These are phyloP conservation scores for Blomia tropicalis DNA, from an alignment of 2,888 invertebrate genomes.

Conservation along the genomic window DNA sequence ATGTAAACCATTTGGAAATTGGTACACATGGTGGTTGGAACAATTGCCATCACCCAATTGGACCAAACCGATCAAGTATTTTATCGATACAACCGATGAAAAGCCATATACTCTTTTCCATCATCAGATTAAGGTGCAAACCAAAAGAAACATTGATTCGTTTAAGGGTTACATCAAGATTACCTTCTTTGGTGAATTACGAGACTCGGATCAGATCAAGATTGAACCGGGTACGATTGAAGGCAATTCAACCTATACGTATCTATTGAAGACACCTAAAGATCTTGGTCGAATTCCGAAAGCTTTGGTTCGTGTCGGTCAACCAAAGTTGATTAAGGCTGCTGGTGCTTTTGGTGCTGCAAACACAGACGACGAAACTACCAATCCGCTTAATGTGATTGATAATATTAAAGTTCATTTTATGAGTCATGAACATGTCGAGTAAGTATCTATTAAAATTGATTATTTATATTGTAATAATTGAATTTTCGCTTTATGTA, in stretches of 20 bases:
- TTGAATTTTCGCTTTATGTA: background rate
- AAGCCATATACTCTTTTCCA: background rate
- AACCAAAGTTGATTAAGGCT: background rate
- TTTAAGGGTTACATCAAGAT: background rate
- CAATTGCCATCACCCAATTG: slow-evolving; percentile 36
- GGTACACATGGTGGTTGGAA: slow-evolving; percentile 14
- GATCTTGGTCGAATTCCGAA: slow-evolving; percentile 15
- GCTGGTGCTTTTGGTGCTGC: background rate
- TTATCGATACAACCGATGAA: background rate
- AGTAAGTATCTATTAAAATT: background rate
- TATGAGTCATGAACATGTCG: background rate
- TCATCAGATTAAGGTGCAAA: background rate
- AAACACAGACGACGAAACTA: background rate
- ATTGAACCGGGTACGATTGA: background rate
- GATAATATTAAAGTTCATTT: background rate
- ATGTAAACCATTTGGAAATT: slow-evolving; percentile 3
- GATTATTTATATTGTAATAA: background rate
- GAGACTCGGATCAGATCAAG: background rate
- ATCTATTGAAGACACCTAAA: slow-evolving; percentile 18
- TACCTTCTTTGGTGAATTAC: background rate
- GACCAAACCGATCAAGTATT: slow-evolving; percentile 22
- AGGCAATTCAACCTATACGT: slow-evolving; percentile 16
- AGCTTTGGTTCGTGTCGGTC: background rate
- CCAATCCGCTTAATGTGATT: background rate
- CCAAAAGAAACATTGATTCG: background rate